Percentiles rank a stretch among this genome's conserved stretches.
Evolutionary conservation across 2,888 invertebrate genomes (phyloP).

Genomic region (Poecilobothrus nobilitatus): DNA sequence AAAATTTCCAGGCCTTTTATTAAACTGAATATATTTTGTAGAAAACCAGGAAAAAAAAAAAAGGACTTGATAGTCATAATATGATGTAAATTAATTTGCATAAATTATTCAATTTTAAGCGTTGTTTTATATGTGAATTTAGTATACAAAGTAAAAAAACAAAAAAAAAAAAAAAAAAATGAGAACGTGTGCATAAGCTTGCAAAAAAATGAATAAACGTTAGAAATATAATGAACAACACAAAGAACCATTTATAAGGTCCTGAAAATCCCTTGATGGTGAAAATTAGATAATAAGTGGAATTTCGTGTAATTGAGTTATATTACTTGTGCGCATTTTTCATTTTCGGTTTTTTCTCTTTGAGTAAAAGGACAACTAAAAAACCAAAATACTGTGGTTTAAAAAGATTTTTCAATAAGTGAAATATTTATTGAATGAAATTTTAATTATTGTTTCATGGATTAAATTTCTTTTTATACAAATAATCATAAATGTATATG

Average conservation of each 20-base stretch:
- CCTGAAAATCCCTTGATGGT: neutral
- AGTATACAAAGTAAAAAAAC: neutral
- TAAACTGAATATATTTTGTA: neutral
- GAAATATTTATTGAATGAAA: too few species aligned
- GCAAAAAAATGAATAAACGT: conserved; percentile 2
- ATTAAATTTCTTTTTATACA: too few species aligned
- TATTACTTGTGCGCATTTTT: conserved; percentile 4
- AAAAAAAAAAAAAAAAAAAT: neutral
- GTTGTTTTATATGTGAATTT: neutral
- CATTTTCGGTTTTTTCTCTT: neutral
- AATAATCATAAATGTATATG: too few species aligned
- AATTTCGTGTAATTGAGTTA: conserved; percentile 4
- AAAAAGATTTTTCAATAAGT: too few species aligned
- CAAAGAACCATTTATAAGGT: neutral
- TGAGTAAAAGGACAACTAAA: too few species aligned
- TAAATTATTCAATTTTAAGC: conserved; percentile 6
- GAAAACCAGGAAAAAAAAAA: neutral
- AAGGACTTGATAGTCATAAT: conserved; percentile 3
- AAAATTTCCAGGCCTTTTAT: neutral
- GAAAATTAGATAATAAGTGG: conserved; percentile 4
- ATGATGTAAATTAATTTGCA: conserved; percentile 6
- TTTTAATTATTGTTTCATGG: too few species aligned
- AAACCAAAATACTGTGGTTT: too few species aligned
- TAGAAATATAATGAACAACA: neutral
- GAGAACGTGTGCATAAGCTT: conserved; percentile 1